These are phyloP conservation scores for Smithornis capensis DNA, from an alignment of 2,113 vertebrate species.

Conservation along the genomic window DNA sequence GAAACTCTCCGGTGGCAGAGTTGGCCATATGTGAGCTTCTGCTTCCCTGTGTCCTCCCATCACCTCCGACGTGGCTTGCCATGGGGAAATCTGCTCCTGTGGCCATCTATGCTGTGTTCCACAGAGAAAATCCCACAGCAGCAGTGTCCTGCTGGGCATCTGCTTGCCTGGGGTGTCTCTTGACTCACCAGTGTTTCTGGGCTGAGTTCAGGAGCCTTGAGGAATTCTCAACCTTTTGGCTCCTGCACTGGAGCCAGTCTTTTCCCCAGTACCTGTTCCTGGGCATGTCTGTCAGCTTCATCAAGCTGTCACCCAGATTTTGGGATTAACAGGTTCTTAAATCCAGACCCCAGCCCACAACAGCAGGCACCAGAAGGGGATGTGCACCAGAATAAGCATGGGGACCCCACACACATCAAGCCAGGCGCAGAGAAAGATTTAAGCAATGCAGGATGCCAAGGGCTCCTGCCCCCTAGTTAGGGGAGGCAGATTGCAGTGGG, in stretches of 20 bases:
- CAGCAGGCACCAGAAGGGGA: background rate
- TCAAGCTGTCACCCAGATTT: background rate
- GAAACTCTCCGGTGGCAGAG: background rate
- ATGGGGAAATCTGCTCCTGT: accelerated
- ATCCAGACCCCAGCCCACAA: background rate
- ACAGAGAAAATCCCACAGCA: background rate
- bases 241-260: background rate
- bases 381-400: background rate
- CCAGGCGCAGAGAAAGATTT: background rate
- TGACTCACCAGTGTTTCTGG: background rate
- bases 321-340: background rate
- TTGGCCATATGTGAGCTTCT: accelerated
- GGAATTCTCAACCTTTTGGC: background rate
- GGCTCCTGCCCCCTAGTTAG: background rate
- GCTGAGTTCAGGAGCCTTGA: background rate
- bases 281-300: background rate
- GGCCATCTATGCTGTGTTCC: background rate
- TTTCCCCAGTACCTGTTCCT: accelerated
- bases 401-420: background rate
- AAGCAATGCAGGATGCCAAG: background rate
- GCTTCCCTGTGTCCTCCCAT: background rate
- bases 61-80: background rate
- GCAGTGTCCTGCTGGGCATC: background rate
- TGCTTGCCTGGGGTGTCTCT: background rate
- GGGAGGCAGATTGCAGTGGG: background rate